phyloP scores from a whole-genome alignment of 2,888 invertebrate genomes.

The Pandemis corylana region DNA sequence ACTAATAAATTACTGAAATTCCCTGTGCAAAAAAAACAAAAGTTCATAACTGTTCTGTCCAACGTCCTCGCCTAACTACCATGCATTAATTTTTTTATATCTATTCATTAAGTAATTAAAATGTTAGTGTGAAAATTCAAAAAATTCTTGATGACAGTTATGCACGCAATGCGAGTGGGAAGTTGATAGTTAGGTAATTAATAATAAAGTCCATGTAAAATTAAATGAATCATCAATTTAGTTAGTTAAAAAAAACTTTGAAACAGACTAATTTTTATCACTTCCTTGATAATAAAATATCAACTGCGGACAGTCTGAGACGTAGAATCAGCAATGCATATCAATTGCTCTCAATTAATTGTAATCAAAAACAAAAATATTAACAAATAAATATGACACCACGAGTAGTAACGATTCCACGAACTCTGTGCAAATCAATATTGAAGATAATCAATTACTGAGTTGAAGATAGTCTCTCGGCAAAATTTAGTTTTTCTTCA shows the following conservation, averaged over 20 bases:
- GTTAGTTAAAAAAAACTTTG: no score
- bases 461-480: no score
- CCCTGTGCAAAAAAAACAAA: no score
- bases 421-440: not conserved
- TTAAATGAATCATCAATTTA: not conserved
- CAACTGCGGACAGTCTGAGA: not conserved
- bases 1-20: no score
- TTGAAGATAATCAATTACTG: not conserved
- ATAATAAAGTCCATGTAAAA: no score
- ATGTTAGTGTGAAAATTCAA: not conserved
- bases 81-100: no score
- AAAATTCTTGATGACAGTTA: no score
- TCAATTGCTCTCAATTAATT: not conserved
- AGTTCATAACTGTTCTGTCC: no score
- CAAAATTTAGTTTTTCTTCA: no score
- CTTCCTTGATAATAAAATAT: not conserved
- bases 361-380: slow-evolving; percentile 14
- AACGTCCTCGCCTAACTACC: no score
- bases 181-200: no score
- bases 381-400: not conserved
- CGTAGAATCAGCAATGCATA: not conserved
- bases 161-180: no score
- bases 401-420: not conserved
- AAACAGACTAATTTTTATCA: not conserved
- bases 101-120: not conserved